Evolutionary conservation across 2,888 invertebrate species (phyloP).

Genomic region (Tridacna gigas): DNA sequence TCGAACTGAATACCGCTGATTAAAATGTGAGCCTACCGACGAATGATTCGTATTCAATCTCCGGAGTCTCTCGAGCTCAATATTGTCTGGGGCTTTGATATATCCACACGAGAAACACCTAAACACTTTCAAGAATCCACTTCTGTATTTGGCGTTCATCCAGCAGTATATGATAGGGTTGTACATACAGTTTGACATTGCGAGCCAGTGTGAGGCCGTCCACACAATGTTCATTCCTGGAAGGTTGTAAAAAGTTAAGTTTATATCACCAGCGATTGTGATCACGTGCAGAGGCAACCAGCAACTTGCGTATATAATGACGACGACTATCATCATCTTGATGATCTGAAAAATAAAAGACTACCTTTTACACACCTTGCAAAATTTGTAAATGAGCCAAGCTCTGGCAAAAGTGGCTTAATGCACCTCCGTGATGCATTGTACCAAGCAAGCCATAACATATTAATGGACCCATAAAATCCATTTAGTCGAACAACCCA

Average conservation of each 20-base stretch:
- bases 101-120: constrained; percentile 69
- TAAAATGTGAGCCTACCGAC: constrained; percentile 59
- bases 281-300: constrained; percentile 97
- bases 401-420: too few species aligned
- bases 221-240: constrained; percentile 75
- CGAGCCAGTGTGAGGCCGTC: constrained; percentile 89
- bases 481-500: too few species aligned
- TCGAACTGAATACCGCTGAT: constrained; percentile 33
- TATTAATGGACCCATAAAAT: too few species aligned
- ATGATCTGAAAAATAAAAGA: constrained; percentile 84
- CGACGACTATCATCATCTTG: constrained; percentile 94
- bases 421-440: too few species aligned
- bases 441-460: too few species aligned
- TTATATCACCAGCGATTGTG: constrained; percentile 89
- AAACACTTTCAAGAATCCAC: constrained; percentile 72
- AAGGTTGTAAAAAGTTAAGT: constrained; percentile 69
- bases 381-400: too few species aligned
- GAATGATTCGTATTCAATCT: constrained; percentile 62
- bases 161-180: constrained; percentile 98
- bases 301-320: constrained; percentile 96
- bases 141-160: constrained; percentile 93
- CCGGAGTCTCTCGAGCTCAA: constrained; percentile 65
- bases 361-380: too few species aligned
- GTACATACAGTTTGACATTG: constrained; percentile 98
- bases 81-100: constrained; percentile 54